These are phyloP conservation scores for Symphodus melops DNA, from an alignment of 2,113 vertebrate genomes.

Conservation along the genomic window DNA sequence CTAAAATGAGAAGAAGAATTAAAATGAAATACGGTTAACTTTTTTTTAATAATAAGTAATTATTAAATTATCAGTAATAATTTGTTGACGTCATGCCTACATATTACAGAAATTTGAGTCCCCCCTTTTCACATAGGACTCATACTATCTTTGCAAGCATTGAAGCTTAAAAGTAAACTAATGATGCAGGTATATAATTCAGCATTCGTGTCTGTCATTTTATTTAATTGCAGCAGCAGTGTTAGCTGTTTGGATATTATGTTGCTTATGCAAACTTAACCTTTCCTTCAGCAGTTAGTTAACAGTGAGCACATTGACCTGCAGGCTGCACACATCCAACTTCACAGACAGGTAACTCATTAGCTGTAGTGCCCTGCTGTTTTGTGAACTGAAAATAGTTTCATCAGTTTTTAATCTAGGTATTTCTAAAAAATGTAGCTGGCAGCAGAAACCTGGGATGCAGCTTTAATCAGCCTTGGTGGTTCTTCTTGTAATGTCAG, in stretches of 20 bases:
- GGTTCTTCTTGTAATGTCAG: not conserved
- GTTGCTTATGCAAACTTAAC: not conserved
- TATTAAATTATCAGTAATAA: too few species aligned
- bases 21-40: not conserved
- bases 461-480: not conserved
- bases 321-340: slow-evolving; percentile 4
- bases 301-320: not conserved
- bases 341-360: not conserved
- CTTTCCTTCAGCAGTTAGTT: not conserved
- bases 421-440: not conserved
- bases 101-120: not conserved
- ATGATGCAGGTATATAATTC: not conserved
- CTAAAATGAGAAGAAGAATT: too few species aligned
- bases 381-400: not conserved
- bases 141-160: not conserved
- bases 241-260: not conserved
- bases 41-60: too few species aligned
- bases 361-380: not conserved
- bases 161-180: not conserved
- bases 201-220: not conserved
- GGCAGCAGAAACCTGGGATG: not conserved
- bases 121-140: not conserved
- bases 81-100: not conserved
- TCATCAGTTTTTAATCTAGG: too few species aligned
- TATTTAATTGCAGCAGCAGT: not conserved